A percentile compares a stretch with the other conserved stretches of the same genome.
phyloP scores from a whole-genome alignment of 92 coral and sea anemone species.

The Palythoa caribaeorum region DNA sequence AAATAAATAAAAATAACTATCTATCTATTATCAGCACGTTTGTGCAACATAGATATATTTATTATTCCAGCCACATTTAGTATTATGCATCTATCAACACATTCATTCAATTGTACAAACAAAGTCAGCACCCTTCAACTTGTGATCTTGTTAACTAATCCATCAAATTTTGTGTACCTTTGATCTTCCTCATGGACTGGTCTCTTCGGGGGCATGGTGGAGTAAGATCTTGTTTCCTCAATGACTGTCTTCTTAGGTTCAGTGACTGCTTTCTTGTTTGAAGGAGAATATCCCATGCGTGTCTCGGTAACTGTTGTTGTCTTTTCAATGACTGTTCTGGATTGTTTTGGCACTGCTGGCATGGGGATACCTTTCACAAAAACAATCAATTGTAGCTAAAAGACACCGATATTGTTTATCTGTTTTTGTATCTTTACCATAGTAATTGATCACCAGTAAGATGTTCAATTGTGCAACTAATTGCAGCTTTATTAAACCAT shows the following conservation, averaged over 20 bases:
- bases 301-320: slow-evolving; percentile 54
- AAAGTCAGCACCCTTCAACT: too few relatives aligned
- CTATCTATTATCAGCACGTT: too few relatives aligned
- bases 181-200: slow-evolving; percentile 67
- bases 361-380: slow-evolving; percentile 31
- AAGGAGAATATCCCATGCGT: slow-evolving; percentile 60
- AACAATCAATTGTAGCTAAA: too few relatives aligned
- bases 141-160: too few relatives aligned
- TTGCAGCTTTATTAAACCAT: too few relatives aligned
- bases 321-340: slow-evolving; percentile 60
- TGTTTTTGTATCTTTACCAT: not conserved
- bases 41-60: too few relatives aligned
- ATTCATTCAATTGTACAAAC: too few relatives aligned
- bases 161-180: not conserved
- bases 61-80: too few relatives aligned
- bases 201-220: slow-evolving; percentile 68
- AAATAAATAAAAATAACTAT: too few relatives aligned
- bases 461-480: too few relatives aligned
- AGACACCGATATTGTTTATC: not conserved
- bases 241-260: slow-evolving; percentile 67
- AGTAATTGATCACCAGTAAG: not conserved
- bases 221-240: slow-evolving; percentile 68
- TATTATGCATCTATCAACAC: too few relatives aligned
- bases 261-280: slow-evolving; percentile 57
- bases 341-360: slow-evolving; percentile 36